A percentile compares a stretch with the other conserved stretches of the same genome.
Evolutionary conservation across 1,140 invertebrate species (phyloP).

Genomic region (Sycophila sp.): DNA sequence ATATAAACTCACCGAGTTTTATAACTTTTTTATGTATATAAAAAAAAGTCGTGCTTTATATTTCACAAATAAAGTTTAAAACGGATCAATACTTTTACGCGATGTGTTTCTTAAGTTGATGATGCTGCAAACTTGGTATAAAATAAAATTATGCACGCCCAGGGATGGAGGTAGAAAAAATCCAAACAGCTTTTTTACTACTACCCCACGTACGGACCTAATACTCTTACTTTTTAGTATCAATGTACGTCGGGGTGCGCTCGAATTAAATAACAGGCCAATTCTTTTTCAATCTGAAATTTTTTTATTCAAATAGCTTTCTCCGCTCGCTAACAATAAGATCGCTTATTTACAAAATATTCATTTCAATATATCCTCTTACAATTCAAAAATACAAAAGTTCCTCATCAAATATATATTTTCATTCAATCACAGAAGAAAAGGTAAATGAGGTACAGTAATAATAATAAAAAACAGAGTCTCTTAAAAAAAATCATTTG

Average conservation of each 20-base stretch:
- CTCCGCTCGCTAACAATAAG: constrained; percentile 5
- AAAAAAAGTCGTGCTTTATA: not conserved
- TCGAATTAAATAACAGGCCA: not conserved
- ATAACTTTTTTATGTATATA: constrained; percentile 4
- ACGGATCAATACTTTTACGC: not conserved
- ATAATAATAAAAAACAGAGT: not conserved
- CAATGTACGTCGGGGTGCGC: too few species aligned
- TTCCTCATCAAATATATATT: not conserved
- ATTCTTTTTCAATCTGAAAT: not conserved
- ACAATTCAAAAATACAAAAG: constrained; percentile 4
- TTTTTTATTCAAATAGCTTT: constrained; percentile 32
- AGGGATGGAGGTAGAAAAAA: too few species aligned
- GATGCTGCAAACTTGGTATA: not conserved
- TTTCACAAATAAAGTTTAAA: constrained; percentile 11
- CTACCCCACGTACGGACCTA: too few species aligned
- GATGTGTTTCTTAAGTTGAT: not conserved
- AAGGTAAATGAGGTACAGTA: constrained; percentile 1
- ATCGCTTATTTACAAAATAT: constrained; percentile 35
- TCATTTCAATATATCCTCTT: not conserved
- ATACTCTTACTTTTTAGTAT: not conserved
- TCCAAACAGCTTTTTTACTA: not conserved
- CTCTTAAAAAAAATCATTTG: not conserved
- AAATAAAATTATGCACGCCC: not conserved
- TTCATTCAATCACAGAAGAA: not conserved
- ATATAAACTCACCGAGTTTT: constrained; percentile 4